Conservation (phyloP, 2,888 invertebrate genomes). For the Nomada goodeniana region DNA sequence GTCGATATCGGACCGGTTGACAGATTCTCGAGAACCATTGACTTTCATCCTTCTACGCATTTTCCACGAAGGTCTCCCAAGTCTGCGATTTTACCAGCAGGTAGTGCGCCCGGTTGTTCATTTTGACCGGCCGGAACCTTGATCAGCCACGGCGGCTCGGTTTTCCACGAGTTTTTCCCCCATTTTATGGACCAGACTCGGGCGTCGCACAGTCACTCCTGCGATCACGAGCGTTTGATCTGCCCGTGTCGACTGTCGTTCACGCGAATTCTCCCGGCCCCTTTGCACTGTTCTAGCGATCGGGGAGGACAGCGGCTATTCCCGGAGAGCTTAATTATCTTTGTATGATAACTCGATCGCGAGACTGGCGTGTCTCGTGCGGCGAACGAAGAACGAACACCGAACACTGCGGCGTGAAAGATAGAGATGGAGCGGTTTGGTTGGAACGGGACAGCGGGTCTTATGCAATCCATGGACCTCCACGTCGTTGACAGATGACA, state of each 20-base stretch:
- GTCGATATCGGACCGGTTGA: too few species aligned
- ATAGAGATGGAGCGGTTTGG: neutral
- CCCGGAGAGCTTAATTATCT: conserved; percentile 65
- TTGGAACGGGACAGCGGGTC: conserved; percentile 10
- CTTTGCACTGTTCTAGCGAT: neutral
- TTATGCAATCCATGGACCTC: conserved; percentile 79
- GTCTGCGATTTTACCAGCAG: neutral
- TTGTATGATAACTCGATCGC: conserved; percentile 63
- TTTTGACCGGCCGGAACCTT: neutral
- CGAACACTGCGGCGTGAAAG: neutral
- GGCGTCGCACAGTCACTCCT: neutral
- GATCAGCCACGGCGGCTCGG: neutral
- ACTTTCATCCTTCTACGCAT: too few species aligned
- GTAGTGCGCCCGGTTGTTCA: neutral
- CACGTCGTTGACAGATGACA: conserved; percentile 80
- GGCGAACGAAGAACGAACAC: neutral
- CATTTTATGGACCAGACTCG: neutral
- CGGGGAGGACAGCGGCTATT: conserved; percentile 58
- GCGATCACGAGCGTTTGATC: conserved; percentile 10
- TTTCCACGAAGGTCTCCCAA: neutral
- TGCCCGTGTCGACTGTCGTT: neutral
- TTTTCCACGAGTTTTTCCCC: neutral
- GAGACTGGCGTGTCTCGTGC: conserved; percentile 17
- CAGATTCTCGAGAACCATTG: too few species aligned
- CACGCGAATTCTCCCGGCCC: conserved; percentile 30